Conservation (phyloP, 2,113 vertebrate species). For the Aegithalos caudatus region DNA sequence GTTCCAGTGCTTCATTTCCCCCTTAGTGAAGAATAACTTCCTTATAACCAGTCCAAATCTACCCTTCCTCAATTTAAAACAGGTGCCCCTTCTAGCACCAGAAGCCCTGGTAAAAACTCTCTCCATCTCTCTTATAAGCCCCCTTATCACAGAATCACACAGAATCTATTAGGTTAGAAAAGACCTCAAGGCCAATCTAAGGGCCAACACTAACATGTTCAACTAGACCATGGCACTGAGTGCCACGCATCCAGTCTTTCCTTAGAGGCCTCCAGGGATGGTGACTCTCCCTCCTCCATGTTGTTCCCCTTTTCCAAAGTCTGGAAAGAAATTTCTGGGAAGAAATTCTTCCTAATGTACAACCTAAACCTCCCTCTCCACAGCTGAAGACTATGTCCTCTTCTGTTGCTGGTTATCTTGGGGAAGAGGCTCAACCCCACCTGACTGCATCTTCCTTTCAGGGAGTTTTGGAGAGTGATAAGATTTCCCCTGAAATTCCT, state of each 20-base stretch:
- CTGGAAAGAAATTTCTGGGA: background rate
- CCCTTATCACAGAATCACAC: background rate
- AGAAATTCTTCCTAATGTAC: background rate
- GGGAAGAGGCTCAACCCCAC: background rate
- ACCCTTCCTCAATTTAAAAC: background rate
- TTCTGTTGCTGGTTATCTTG: background rate
- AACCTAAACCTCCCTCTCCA: background rate
- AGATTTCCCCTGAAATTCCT: background rate
- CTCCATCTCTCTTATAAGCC: background rate
- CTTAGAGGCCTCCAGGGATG: background rate
- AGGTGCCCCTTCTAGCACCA: background rate
- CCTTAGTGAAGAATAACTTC: background rate
- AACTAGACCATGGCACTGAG: background rate
- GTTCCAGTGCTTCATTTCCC: background rate
- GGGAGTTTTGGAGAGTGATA: background rate
- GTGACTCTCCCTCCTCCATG: background rate
- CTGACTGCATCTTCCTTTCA: background rate
- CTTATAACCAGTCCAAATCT: background rate
- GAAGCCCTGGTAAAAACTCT: background rate
- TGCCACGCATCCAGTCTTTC: background rate
- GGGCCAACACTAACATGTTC: background rate
- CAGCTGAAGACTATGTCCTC: background rate
- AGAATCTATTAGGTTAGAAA: background rate
- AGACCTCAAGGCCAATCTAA: background rate
- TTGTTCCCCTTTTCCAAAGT: background rate